phyloP scores from a whole-genome alignment of 2,113 vertebrate genomes.

The Hystrix brachyura region DNA sequence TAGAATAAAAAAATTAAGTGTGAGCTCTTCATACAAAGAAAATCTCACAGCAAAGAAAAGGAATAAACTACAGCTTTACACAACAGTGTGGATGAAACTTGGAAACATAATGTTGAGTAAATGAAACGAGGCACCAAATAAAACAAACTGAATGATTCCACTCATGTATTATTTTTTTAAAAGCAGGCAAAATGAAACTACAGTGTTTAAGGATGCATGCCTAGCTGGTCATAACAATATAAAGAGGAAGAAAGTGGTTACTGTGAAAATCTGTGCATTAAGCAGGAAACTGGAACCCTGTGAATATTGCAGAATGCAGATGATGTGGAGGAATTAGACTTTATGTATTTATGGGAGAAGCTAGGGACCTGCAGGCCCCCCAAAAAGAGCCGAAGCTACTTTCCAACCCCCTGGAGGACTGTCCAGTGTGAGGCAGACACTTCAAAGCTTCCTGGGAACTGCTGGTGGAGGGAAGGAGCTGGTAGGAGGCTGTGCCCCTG shows the following conservation, averaged over 20 bases:
- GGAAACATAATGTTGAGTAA: not conserved
- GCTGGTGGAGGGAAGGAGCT: not conserved
- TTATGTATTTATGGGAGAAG: not conserved
- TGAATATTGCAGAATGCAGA: rapidly evolving
- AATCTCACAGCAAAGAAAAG: not conserved
- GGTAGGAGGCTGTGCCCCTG: not conserved
- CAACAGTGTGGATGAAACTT: not conserved
- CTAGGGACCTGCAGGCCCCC: too few relatives aligned
- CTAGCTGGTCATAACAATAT: not conserved
- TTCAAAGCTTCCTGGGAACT: not conserved
- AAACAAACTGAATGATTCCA: not conserved
- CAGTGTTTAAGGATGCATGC: not conserved
- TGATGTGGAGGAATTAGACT: not conserved
- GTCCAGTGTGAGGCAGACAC: too few relatives aligned
- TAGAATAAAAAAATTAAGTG: not conserved
- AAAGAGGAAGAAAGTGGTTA: not conserved
- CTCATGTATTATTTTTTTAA: not conserved
- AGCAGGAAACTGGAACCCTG: not conserved
- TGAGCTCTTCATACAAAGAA: not conserved
- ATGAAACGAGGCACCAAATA: conserved; percentile 3
- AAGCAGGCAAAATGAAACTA: not conserved
- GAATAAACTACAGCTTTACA: not conserved
- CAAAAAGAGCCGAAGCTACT: not conserved
- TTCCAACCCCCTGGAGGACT: not conserved
- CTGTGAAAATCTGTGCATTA: not conserved